Percentiles rank a stretch among this genome's conserved stretches.
These are phyloP conservation scores for Sorex fumeus DNA, from an alignment of 2,113 vertebrate genomes.

Conservation along the genomic window DNA sequence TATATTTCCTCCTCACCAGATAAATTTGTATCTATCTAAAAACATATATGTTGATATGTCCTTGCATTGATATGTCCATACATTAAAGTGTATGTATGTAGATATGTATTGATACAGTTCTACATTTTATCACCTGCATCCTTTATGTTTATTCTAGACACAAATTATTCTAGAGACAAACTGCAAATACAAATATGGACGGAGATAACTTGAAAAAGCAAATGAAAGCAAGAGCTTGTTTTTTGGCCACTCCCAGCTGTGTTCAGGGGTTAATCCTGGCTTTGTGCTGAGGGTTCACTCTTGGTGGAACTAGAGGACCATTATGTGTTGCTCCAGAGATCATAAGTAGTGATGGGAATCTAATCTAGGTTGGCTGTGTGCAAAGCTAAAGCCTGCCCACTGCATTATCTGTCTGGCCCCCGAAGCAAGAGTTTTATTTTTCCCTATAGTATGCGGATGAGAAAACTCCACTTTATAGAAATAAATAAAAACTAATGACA, in stretches of 20 bases:
- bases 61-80: background rate
- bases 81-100: background rate
- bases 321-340: too few species aligned
- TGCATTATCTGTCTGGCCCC: too few species aligned
- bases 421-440: background rate
- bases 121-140: background rate
- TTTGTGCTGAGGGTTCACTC: too few species aligned
- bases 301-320: too few species aligned
- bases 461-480: constrained; percentile 10
- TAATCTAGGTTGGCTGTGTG: too few species aligned
- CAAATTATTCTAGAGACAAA: background rate
- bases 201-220: background rate
- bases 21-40: background rate
- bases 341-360: too few species aligned
- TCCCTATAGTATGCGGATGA: background rate
- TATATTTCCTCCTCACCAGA: background rate
- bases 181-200: background rate
- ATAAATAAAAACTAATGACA: constrained; percentile 54
- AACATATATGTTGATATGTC: background rate
- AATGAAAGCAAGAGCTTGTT: too few species aligned
- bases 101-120: background rate
- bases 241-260: too few species aligned
- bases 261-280: too few species aligned
- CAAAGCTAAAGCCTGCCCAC: too few species aligned
- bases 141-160: background rate